Base-by-base conservation (phyloP, 2,797 vertebrate genomes). In the Crenuchus spilurus region DNA sequence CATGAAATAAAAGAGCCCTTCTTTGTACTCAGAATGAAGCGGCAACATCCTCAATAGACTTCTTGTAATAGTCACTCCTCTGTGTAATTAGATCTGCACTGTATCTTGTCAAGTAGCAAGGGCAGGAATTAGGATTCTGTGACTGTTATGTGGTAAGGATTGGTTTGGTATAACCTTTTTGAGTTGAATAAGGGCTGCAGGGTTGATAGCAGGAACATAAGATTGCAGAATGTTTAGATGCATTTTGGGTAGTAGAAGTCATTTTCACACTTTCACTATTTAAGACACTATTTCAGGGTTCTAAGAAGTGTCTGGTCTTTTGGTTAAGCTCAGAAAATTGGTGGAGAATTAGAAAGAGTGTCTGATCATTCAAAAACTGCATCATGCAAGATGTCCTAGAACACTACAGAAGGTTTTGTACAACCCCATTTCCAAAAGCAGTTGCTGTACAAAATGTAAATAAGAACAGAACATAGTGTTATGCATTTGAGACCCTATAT, bases 1-100 rank as follows among this genome's bases (percentile, higher is more conserved):
- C 0, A 30, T 78, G 83, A 87, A 89, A 92, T 87, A 93, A 76
- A 95, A 92, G 90, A 31, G 70, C 39, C 33, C 61, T 60, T 80
- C 67, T 90, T 80, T 83, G 55, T 70, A 16, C 64, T 54, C 48
- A 39, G 18, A 60, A 70, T 35, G 31, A 9, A 76, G 49, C 41
- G 54, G 52, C 49, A 18, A 22, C 42, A 68, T 48, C 70, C 41
- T 63, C 51, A 80, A 64, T 63, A 61, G n/a, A 60, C 11, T 44
- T 37, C 33, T 20, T 64, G 22, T 63, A 18, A 68, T 24, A 35
- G 41, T 60, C 41, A 9, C 9, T 24, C 18, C 46, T 33, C 46
- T 52, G 18, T 68, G 44, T 75, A 42, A 46, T 68, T 48, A 63
- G 48, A 18, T 48, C 39, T 55, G 8, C 14, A 61, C 57, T 64